Evolutionary conservation across 2,113 vertebrate species (phyloP), one percentile per base, ranked within the genome.

Genomic region (Sceloporus undulatus): DNA sequence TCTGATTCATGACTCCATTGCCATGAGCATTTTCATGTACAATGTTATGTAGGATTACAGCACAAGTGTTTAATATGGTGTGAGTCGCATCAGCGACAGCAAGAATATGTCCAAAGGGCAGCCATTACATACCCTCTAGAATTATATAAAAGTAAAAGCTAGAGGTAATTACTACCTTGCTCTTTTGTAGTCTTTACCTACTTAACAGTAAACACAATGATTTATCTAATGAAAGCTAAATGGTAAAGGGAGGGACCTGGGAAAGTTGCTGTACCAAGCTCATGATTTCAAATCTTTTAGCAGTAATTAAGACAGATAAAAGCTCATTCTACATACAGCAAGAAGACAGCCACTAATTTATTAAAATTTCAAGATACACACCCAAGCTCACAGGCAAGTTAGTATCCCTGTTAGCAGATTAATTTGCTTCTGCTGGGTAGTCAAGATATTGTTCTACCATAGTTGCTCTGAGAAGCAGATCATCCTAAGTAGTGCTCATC

Each of bases 231-330:
- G 91, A 91, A 90, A 93, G 93, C 90, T 95, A 78, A 54, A 48
- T 88, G 84, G 82, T 88, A 91, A 70, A 92, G n/a, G 68, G 88
- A 90, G 90, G 90, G 86, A 85, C 92, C 65, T 83, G 48, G 79
- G 89, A 83, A 91, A 93, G 92, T 79, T 89, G 65, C 83, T 91
- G 85, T 80, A 85, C 54, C 91, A 84, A 82, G 89, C 82, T 82
- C 9, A 87, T 91, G 92, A 87, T 93, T 95, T 91, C 88, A 91
- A 93, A 91, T 92, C 91, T 94, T 91, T 92, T 90, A 92, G 91
- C 86, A 62, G 83, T 90, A 89, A 59, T 29, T 77, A 68, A 14
- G 4, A 4, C 0, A 52, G 91, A 89, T 75, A 88, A 89, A 85
- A 38, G 34, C 82, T 90, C 88, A 93, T 81, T 77, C 25, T 86